Percentiles rank a stretch among this genome's conserved stretches.
These are phyloP conservation scores for Diprion similis DNA, from an alignment of 1,140 invertebrate species.

Conservation along the genomic window DNA sequence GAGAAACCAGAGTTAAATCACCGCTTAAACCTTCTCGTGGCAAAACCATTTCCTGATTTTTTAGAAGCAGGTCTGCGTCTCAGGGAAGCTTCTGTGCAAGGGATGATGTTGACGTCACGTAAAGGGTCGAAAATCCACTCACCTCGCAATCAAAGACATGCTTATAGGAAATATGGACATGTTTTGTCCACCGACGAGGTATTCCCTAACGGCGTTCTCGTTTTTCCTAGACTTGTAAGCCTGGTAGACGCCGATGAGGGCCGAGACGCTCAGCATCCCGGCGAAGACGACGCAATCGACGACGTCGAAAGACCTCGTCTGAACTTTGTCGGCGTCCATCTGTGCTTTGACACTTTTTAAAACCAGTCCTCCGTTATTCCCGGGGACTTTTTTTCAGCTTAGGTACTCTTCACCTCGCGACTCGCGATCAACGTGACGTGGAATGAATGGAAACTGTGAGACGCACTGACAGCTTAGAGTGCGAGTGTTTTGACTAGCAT, in stretches of 20 bases:
- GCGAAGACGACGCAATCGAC: conserved; percentile 69
- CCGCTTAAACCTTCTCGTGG: too few relatives aligned
- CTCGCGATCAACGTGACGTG: neutral
- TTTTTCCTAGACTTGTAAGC: conserved; percentile 64
- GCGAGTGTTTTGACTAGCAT: neutral
- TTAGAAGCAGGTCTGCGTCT: too few relatives aligned
- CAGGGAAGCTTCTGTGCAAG: too few relatives aligned
- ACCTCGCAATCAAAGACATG: conserved; percentile 72
- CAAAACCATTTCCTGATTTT: too few relatives aligned
- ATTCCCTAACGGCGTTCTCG: conserved; percentile 68
- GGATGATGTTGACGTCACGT: too few relatives aligned
- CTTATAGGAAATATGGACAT: conserved; percentile 72
- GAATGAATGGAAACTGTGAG: neutral
- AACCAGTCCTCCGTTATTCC: neutral
- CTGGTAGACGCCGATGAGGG: conserved; percentile 72
- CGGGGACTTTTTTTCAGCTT: neutral
- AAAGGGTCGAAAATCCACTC: conserved; percentile 14
- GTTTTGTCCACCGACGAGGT: conserved; percentile 68
- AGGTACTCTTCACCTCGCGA: neutral
- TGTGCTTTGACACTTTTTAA: neutral
- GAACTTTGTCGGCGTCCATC: conserved; percentile 26
- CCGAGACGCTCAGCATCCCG: conserved; percentile 68
- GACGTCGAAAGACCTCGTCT: conserved; percentile 50
- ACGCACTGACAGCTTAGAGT: neutral
- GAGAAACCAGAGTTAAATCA: too few relatives aligned